Base-by-base conservation (phyloP, 2,888 invertebrate species). In the Frankliniella fusca region DNA sequence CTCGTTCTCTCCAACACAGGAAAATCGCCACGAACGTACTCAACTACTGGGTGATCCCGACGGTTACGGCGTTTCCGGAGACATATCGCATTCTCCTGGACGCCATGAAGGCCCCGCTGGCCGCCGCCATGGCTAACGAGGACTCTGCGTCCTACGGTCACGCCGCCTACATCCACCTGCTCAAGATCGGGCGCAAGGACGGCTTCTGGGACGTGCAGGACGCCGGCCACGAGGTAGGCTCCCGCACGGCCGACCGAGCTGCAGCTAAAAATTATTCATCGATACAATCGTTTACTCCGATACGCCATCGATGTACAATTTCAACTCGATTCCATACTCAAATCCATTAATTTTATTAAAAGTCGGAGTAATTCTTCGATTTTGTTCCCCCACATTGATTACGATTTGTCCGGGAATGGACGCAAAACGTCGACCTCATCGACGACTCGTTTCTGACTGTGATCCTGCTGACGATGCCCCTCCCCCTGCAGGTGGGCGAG, bases 161-260 rank as follows among this genome's bases (percentile, higher is more conserved):
- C 70, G 70, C 70, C 70, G 70, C 70, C 70, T 76, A 27, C 70
- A 23, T 76, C 23, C 70, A 76, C 70, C 70, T 76, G 70, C 70
- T 76, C 70, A 76, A 76, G 70, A 76, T 76, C 70, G 70, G 70
- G 10, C 70, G 70, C 70, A 76, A 76, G 70, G 70, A 76, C 23
- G 70, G 70, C 23, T 76, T 76, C 70, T 76, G 70, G 70, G 70
- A 76, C 70, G 23, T 27, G 1, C 11, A 12, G 23, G 70, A 76
- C 27, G 23, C 70, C 23, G 10, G 23, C 70, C 1, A 23, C 27
- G 70, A 76, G 70, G 70, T 76, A 27, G 12, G 70, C 5, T 3
- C n/a, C 23, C 23, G 23, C 15, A 1, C 23, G 9, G 70, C 70
- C 12, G 70, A 12, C 27, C 54, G 18, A 54, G 54, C 54, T 18